Percentiles rank a stretch among this genome's conserved stretches.
phyloP scores from a whole-genome alignment of 2,888 invertebrate species.

The Craniophora ligustri region DNA sequence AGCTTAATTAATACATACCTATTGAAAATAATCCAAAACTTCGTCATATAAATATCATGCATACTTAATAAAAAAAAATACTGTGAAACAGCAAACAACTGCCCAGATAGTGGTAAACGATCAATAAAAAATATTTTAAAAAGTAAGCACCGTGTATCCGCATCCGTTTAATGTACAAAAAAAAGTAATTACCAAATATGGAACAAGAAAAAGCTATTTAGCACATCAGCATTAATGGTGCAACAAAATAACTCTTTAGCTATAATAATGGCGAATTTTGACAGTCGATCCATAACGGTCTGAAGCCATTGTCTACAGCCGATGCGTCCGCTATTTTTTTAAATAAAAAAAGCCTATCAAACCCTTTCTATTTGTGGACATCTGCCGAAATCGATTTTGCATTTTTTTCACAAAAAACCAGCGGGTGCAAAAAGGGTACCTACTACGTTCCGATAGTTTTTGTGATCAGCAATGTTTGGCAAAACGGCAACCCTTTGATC shows the following conservation, averaged over 20 bases:
- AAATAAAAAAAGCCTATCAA: conserved; percentile 74
- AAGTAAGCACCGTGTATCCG: conserved; percentile 49
- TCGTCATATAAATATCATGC: neutral
- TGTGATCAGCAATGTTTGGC: conserved; percentile 75
- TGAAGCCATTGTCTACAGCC: conserved; percentile 77
- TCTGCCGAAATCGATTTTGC: conserved; percentile 88
- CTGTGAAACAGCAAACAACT: neutral
- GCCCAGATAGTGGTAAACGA: neutral
- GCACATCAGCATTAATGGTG: conserved; percentile 61
- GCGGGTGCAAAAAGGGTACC: conserved; percentile 81
- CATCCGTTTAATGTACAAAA: conserved; percentile 52
- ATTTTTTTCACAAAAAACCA: conserved; percentile 80
- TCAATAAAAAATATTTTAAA: conserved; percentile 9
- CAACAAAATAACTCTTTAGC: conserved; percentile 73
- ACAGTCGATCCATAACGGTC: conserved; percentile 82
- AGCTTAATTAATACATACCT: neutral
- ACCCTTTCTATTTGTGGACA: conserved; percentile 86
- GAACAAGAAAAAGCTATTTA: conserved; percentile 59
- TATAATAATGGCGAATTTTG: conserved; percentile 77
- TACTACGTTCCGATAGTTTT: conserved; percentile 72
- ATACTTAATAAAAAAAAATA: neutral
- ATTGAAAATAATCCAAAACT: neutral
- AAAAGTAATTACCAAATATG: conserved; percentile 49
- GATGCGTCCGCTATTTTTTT: conserved; percentile 79
- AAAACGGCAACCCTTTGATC: conserved; percentile 86